phyloP scores from a whole-genome alignment of 1,140 invertebrate genomes.

The Drosophila bocqueti region DNA sequence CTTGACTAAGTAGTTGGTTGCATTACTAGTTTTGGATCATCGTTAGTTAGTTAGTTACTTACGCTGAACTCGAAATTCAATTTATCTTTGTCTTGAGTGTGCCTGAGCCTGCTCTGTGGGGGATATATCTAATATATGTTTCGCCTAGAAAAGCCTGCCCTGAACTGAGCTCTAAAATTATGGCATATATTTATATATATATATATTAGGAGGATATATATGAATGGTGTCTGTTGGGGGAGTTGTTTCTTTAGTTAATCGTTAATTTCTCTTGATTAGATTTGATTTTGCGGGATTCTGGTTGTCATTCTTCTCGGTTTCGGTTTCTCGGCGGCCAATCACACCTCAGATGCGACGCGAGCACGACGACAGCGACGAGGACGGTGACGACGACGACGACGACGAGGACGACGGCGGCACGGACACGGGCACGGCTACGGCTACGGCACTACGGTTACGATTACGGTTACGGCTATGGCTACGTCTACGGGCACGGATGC shows the following conservation, averaged over 20 bases:
- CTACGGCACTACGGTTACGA: constrained; percentile 36
- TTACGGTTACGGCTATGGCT: constrained; percentile 15
- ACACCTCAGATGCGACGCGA: constrained; percentile 55
- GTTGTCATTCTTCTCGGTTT: constrained; percentile 25
- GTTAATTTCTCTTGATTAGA: background rate
- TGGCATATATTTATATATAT: constrained; percentile 43
- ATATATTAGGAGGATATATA: constrained; percentile 44
- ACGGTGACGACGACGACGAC: constrained; percentile 2
- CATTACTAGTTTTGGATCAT: constrained; percentile 44
- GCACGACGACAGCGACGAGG: constrained; percentile 14
- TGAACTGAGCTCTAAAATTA: constrained; percentile 67
- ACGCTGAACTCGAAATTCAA: constrained; percentile 64
- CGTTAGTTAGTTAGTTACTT: constrained; percentile 58
- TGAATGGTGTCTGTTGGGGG: constrained; percentile 47
- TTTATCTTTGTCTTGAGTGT: constrained; percentile 32
- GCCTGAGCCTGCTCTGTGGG: constrained; percentile 21
- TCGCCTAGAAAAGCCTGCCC: constrained; percentile 68
- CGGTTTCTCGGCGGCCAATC: constrained; percentile 48
- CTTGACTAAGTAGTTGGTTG: constrained; percentile 46
- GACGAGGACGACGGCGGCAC: constrained; percentile 6
- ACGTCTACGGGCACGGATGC: constrained; percentile 25
- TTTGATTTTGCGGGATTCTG: constrained; percentile 14
- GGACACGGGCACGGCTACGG: constrained; percentile 16
- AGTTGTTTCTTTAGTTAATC: constrained; percentile 1
- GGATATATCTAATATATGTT: background rate